phyloP scores from a whole-genome alignment of 2,797 vertebrate species.

The Synanceia verrucosa region DNA sequence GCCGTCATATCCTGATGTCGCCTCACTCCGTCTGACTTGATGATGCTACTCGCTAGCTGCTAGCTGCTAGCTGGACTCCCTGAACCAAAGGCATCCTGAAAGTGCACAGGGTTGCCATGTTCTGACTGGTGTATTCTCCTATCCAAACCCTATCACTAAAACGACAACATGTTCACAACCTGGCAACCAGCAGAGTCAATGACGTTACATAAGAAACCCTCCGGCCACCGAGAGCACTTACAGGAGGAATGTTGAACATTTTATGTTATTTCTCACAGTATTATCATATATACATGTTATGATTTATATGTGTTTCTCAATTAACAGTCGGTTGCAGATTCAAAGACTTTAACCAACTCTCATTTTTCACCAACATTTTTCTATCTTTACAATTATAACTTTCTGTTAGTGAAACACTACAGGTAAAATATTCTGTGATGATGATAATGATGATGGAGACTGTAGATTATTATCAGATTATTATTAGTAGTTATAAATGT shows the following conservation, averaged over 20 bases:
- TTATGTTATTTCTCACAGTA: no score
- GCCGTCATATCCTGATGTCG: accelerated
- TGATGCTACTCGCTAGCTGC: slow-evolving; percentile 23
- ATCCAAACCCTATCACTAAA: background rate
- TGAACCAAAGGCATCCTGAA: background rate
- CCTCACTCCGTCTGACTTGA: background rate
- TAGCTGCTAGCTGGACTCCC: background rate
- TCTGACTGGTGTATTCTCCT: background rate
- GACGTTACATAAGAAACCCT: slow-evolving; percentile 13
- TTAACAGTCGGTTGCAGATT: no score
- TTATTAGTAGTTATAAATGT: no score
- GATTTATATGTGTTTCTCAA: no score
- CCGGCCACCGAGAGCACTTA: background rate
- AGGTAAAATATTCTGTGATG: no score
- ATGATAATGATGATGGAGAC: no score
- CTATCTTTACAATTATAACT: no score
- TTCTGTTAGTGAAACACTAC: no score
- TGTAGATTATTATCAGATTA: no score
- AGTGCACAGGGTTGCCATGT: slow-evolving; percentile 35
- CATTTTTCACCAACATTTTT: no score
- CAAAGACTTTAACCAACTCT: no score
- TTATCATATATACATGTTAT: no score
- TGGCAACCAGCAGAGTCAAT: slow-evolving; percentile 14
- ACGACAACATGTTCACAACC: background rate
- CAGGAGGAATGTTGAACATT: background rate